Evolutionary conservation across 2,797 vertebrate genomes (phyloP).

Genomic region (Falco cherrug): DNA sequence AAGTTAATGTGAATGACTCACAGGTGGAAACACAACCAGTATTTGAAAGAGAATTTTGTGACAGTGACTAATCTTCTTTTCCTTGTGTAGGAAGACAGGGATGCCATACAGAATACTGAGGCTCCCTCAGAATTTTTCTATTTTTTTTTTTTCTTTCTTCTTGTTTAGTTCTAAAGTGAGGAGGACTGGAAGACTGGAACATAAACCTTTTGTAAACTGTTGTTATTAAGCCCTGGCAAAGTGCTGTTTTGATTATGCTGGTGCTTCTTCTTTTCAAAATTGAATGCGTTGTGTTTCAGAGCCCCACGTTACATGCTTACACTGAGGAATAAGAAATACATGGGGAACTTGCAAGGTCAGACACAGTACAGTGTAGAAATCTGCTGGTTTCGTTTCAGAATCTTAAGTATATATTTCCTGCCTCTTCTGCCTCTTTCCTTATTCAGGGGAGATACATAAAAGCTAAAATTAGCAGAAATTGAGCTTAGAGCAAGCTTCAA

Average conservation of each 20-base stretch:
- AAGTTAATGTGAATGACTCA: conserved; percentile 40
- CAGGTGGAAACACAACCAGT: background rate
- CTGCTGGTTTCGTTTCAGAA: background rate
- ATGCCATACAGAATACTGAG: background rate
- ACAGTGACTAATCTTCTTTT: conserved; percentile 36
- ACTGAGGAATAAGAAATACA: background rate
- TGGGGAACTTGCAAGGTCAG: background rate
- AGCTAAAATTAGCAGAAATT: conserved; percentile 24
- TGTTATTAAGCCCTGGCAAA: background rate
- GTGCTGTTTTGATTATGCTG: background rate
- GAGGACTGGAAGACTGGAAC: background rate
- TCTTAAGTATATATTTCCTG: background rate
- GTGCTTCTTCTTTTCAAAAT: background rate
- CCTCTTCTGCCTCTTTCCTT: background rate
- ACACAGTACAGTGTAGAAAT: background rate
- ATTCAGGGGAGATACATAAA: conserved; percentile 10
- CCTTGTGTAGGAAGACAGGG: background rate
- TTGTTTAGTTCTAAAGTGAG: background rate
- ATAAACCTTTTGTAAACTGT: background rate
- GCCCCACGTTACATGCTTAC: background rate
- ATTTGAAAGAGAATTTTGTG: conserved; percentile 29
- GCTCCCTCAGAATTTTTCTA: background rate
- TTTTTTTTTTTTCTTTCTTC: too few relatives aligned
- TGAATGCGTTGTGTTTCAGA: background rate
- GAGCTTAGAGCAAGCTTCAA: conserved; percentile 34